phyloP scores from a whole-genome alignment of 2,797 vertebrate species.

The Schizothorax lantsangensis region DNA sequence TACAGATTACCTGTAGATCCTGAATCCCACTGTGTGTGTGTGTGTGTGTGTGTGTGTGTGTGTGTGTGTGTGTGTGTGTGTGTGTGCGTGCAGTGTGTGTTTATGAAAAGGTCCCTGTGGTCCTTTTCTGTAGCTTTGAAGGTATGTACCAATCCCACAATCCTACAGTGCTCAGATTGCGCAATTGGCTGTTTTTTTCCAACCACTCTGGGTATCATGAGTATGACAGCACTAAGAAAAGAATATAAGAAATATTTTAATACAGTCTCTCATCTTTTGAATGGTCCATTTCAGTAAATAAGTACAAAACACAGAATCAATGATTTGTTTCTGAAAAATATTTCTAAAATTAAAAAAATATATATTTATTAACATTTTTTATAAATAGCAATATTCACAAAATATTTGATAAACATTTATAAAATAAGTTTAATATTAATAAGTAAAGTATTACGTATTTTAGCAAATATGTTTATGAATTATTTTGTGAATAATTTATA shows the following conservation, averaged over 20 bases:
- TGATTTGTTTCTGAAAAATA: not conserved
- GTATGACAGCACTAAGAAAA: not conserved
- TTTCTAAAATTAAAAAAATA: not conserved
- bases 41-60: not conserved
- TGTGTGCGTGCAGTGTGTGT: slow-evolving; percentile 4
- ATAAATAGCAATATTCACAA: not conserved
- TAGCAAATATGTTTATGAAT: not conserved
- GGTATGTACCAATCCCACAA: not conserved
- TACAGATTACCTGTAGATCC: slow-evolving; percentile 29
- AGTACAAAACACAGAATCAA: not conserved
- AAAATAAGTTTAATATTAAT: not conserved
- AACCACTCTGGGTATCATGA: not conserved
- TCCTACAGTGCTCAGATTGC: not conserved
- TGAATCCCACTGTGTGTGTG: slow-evolving; percentile 8
- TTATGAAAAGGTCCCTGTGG: slow-evolving; percentile 2
- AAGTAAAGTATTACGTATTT: not conserved
- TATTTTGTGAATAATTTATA: not conserved
- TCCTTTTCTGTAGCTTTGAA: slow-evolving; percentile 11
- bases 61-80: slow-evolving; percentile 24
- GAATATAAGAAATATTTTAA: not conserved
- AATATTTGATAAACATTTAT: not conserved
- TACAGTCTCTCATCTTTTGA: not conserved
- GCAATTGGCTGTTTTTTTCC: not conserved
- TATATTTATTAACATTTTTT: not conserved
- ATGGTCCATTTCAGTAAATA: not conserved